Evolutionary conservation across 2,113 vertebrate species (phyloP), one percentile per base, ranked within the genome.

Genomic region (Galeopterus variegatus): DNA sequence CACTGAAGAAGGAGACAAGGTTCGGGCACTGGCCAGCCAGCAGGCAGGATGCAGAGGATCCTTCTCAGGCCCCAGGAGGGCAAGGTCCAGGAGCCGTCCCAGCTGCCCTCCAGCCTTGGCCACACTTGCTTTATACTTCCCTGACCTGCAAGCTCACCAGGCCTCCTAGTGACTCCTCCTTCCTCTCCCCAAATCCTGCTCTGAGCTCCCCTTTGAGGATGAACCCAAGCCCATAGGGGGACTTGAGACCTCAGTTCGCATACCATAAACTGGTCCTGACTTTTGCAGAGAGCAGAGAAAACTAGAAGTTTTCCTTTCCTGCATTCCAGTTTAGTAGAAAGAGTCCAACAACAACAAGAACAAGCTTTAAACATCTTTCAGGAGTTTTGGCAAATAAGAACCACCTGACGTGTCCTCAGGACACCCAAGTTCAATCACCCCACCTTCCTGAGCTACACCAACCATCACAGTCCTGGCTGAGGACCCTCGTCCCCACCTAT

Each of bases 1-100:
- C 99, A 97, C 99, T 99, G 95, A 80, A 97, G 97, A 96, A 98
- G 77, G 96, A 94, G 88, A 81, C 91, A 86, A 58, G 95, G 76
- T 33, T 96, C n/a, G 88, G 86, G n/a, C 26, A 33, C 21, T 2
- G 79, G n/a, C 36, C 33, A 54, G 62, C 15, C 4, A 41, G 84
- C 24, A 11, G 64, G 18, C 81, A 54, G 17, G 31, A 41, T 0
- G 2, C 52, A 56, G 26, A 56, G 15, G 18, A 11, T 31, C 48
- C 33, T 18, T 8, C n/a, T 23, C 10, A 1, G 62, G 41, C n/a
- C 28, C 52, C 36, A 75, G 54, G 67, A 75, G 28, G 17, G 21
- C 36, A 21, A 84, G 60, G 52, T 3, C 31, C 54, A 26, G 13
- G 54, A 83, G 60, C 31, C 36, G 23, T 14, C 48, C 0, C 41